Evolutionary conservation across 2,888 invertebrate genomes (phyloP).

Genomic region (Caenorhabditis virilis): DNA sequence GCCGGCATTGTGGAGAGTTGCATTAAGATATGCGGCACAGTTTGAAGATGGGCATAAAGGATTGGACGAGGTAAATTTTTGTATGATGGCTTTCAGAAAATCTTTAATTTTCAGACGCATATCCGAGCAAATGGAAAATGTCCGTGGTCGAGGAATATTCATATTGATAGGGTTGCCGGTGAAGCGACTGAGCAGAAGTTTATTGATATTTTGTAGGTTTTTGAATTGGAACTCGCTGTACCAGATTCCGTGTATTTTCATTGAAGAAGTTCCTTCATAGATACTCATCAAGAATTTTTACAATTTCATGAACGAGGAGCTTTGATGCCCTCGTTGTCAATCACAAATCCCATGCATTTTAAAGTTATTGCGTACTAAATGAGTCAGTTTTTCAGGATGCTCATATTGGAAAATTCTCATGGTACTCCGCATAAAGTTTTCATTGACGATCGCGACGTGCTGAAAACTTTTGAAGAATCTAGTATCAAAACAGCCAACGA

Average conservation of each 20-base stretch:
- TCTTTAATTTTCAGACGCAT: slow-evolving; percentile 10
- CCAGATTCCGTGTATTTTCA: no score
- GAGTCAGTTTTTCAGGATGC: neutral
- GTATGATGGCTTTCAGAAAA: neutral
- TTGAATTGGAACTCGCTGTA: no score
- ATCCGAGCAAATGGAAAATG: slow-evolving; percentile 14
- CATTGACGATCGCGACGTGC: no score
- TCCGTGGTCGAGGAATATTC: slow-evolving; percentile 14
- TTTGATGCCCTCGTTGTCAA: no score
- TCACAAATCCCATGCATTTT: no score
- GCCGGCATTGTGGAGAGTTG: slow-evolving; percentile 19
- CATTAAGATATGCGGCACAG: slow-evolving; percentile 6
- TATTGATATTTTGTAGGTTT: neutral
- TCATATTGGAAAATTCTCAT: neutral
- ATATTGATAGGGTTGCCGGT: slow-evolving; percentile 9
- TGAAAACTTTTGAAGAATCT: no score
- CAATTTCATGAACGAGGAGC: no score
- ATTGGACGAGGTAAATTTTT: neutral
- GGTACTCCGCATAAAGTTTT: no score
- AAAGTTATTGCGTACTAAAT: no score
- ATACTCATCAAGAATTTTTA: no score
- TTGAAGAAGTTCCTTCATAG: no score
- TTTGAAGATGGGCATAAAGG: neutral
- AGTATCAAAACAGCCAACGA: no score
- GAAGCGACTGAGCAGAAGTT: neutral